These are phyloP conservation scores for Micromys minutus DNA, from an alignment of 2,113 vertebrate genomes.

Conservation along the genomic window DNA sequence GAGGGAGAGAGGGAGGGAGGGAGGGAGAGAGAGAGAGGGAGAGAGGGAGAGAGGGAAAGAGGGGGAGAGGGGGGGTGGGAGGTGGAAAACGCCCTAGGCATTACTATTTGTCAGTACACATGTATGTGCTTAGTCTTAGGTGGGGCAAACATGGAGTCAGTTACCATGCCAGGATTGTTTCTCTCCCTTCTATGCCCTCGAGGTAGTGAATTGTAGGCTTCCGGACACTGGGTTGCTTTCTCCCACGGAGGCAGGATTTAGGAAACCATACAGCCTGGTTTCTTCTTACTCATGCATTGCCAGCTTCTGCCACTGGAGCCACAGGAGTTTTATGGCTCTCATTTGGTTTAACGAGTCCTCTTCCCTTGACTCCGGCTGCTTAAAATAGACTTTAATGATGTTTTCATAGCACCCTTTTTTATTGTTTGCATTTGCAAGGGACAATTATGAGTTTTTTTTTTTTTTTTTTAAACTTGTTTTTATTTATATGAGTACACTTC, in stretches of 20 bases:
- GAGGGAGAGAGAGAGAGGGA: no score
- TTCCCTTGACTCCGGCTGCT: neutral
- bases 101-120: neutral
- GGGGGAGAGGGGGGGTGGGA: neutral
- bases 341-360: neutral
- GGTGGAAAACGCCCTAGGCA: neutral
- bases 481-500: no score
- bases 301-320: neutral
- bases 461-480: no score
- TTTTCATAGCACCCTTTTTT: neutral
- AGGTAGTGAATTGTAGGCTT: neutral
- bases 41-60: no score
- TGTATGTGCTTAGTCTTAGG: neutral
- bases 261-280: neutral
- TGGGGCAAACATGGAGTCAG: neutral
- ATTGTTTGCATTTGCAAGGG: neutral
- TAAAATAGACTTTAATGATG: neutral
- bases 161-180: neutral
- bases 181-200: neutral
- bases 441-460: neutral
- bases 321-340: neutral
- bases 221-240: neutral
- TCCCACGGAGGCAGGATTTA: neutral
- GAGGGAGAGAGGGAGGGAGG: neutral
- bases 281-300: rapidly evolving